Percentiles rank a stretch among this genome's conserved stretches.
These are phyloP conservation scores for Echeneis naucrates DNA, from an alignment of 2,797 vertebrate species.

Conservation along the genomic window DNA sequence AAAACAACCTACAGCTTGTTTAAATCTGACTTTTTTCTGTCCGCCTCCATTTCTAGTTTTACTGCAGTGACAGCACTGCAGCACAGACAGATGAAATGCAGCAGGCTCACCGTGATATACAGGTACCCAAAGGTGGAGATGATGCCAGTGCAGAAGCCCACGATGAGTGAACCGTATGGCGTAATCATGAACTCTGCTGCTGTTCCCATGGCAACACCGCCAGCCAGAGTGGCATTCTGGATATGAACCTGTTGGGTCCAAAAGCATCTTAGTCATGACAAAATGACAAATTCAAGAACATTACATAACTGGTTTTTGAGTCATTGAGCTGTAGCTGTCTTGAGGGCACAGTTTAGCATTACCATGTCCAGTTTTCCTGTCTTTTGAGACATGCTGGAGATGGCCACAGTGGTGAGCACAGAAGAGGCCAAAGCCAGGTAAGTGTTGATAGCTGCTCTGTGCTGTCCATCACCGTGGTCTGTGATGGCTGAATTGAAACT, in stretches of 20 bases:
- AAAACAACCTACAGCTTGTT: neutral
- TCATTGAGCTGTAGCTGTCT: neutral
- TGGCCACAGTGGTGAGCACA: slow-evolving; percentile 90
- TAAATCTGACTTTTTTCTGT: neutral
- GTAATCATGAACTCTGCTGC: slow-evolving; percentile 94
- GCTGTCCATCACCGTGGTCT: slow-evolving; percentile 91
- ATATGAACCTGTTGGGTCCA: slow-evolving; percentile 90
- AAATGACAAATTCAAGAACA: neutral
- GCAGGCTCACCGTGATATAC: slow-evolving; percentile 88
- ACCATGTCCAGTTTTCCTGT: slow-evolving; percentile 97
- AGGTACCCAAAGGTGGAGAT: slow-evolving; percentile 92
- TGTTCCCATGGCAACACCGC: slow-evolving; percentile 94
- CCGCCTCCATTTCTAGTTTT: neutral
- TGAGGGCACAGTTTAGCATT: slow-evolving; percentile 13
- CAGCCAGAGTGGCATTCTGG: slow-evolving; percentile 95
- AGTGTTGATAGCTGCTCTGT: slow-evolving; percentile 93
- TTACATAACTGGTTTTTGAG: neutral
- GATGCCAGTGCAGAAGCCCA: slow-evolving; percentile 90
- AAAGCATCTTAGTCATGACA: neutral
- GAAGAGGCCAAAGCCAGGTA: slow-evolving; percentile 90
- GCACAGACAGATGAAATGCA: neutral
- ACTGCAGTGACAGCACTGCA: neutral
- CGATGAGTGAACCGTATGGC: slow-evolving; percentile 92
- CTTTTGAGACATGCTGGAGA: slow-evolving; percentile 91
- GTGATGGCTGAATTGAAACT: slow-evolving; percentile 96